Conservation (phyloP, 2,888 invertebrate species). For the Nomada lathburiana region DNA sequence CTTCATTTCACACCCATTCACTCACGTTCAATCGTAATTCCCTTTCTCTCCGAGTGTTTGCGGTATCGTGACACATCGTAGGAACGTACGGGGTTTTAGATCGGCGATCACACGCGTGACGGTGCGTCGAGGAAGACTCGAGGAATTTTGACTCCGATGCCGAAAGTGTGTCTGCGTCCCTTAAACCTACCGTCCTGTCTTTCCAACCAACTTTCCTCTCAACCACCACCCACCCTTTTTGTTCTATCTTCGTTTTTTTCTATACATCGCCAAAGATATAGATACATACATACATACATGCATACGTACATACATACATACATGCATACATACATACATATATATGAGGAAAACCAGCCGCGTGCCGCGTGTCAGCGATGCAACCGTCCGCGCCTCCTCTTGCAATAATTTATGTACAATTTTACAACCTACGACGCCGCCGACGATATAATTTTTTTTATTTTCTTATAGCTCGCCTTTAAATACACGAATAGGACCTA, state of each 20-base stretch:
- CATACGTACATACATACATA: conserved; percentile 51
- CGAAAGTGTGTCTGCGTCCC: conserved; percentile 55
- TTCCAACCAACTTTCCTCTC: neutral
- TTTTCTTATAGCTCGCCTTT: conserved; percentile 76
- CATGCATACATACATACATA: conserved; percentile 53
- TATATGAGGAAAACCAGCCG: conserved; percentile 74
- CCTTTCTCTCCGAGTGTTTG: conserved; percentile 32
- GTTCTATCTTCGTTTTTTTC: conserved; percentile 41
- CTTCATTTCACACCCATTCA: neutral
- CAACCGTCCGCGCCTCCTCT: conserved; percentile 85
- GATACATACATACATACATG: conserved; percentile 45
- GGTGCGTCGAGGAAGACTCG: conserved; percentile 48
- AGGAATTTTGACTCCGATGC: conserved; percentile 67
- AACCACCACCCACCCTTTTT: neutral
- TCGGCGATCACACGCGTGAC: conserved; percentile 59
- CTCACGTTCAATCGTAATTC: neutral
- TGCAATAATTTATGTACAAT: conserved; percentile 87
- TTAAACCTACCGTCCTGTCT: conserved; percentile 14
- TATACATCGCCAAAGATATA: conserved; percentile 70
- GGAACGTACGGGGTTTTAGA: conserved; percentile 66
- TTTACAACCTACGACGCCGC: conserved; percentile 85
- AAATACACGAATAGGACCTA: conserved; percentile 84
- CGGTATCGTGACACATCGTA: conserved; percentile 65
- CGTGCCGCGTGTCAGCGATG: conserved; percentile 79
- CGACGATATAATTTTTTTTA: conserved; percentile 83